These are phyloP conservation scores for Corythornis madagascariensis DNA, from an alignment of 2,113 vertebrate genomes.

Conservation along the genomic window DNA sequence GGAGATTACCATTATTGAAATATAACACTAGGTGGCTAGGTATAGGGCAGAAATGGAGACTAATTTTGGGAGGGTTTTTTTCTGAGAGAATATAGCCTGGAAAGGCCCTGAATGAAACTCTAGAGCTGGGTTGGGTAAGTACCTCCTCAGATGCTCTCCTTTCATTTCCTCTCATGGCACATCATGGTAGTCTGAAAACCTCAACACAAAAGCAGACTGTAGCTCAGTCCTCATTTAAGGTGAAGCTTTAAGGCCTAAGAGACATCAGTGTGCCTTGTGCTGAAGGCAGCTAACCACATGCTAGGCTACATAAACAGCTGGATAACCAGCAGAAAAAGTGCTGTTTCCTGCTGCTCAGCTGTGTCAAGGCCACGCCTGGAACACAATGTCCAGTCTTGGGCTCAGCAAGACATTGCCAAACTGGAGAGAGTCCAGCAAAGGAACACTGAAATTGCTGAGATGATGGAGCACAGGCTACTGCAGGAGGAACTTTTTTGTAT, in stretches of 20 bases:
- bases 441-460: not conserved
- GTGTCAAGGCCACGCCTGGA: not conserved
- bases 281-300: not conserved
- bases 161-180: not conserved
- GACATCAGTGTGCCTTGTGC: fast-evolving
- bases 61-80: not conserved
- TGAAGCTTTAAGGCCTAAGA: not conserved
- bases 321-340: not conserved
- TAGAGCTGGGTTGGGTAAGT: not conserved
- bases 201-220: not conserved
- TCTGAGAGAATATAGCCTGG: not conserved
- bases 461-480: not conserved
- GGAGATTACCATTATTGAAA: not conserved
- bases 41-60: not conserved
- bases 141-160: not conserved
- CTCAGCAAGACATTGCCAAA: not conserved
- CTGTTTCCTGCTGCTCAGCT: fast-evolving
- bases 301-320: not conserved
- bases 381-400: not conserved
- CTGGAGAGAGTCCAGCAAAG: not conserved
- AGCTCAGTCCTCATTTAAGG: not conserved
- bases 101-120: not conserved
- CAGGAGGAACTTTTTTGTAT: not conserved
- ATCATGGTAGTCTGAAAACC: not conserved
- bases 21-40: not conserved